phyloP scores from a whole-genome alignment of 2,113 vertebrate species.

The Tetraodon nigroviridis region DNA sequence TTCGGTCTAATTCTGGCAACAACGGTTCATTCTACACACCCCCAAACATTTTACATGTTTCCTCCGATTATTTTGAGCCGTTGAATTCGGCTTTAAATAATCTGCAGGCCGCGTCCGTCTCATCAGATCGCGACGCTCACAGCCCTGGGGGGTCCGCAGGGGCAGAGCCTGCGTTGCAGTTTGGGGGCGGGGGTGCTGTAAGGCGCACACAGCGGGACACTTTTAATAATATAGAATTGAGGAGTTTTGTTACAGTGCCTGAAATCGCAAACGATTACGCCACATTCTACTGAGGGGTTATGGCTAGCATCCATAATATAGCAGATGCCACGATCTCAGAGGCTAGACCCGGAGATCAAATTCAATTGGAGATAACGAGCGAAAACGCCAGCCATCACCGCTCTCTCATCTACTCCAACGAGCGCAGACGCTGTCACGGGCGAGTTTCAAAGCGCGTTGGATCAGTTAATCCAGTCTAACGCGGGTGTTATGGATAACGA shows the following conservation, averaged over 20 bases:
- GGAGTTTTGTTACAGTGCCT: background rate
- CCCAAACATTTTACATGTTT: too few relatives aligned
- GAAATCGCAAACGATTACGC: background rate
- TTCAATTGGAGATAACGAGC: background rate
- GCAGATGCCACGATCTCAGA: background rate
- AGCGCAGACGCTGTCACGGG: background rate
- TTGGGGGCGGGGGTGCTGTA: too few relatives aligned
- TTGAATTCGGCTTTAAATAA: too few relatives aligned
- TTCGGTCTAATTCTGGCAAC: too few relatives aligned
- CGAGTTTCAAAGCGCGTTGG: background rate
- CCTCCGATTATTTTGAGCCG: too few relatives aligned
- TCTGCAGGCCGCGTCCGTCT: too few relatives aligned
- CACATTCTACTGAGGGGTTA: background rate
- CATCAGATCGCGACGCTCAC: too few relatives aligned
- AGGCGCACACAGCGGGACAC: background rate
- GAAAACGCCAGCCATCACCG: background rate
- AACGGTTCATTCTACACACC: too few relatives aligned
- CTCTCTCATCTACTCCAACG: too few relatives aligned
- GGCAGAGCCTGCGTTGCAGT: too few relatives aligned
- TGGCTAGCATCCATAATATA: background rate
- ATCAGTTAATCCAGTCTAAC: background rate
- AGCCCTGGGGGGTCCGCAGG: too few relatives aligned
- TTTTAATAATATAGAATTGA: background rate
- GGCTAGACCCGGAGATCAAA: background rate
- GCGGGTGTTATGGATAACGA: background rate